Evolutionary conservation across 2,797 vertebrate species (phyloP).

Genomic region (Oreonectes daqikongensis): DNA sequence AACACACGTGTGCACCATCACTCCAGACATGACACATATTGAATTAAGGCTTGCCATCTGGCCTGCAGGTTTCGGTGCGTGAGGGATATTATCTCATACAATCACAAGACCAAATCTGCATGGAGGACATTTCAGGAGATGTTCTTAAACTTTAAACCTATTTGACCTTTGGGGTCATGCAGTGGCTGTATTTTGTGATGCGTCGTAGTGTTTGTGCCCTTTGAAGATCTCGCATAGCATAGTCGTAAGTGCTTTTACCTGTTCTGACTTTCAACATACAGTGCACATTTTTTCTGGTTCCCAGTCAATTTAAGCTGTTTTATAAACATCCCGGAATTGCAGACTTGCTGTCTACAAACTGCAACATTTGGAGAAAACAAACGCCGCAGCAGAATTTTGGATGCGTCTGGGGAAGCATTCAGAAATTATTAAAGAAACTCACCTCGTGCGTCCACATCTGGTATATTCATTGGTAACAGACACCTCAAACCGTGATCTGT

Average conservation of each 20-base stretch:
- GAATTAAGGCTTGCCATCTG: conserved; percentile 69
- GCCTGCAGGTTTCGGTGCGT: conserved; percentile 43
- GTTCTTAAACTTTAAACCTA: neutral
- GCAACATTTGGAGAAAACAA: conserved; percentile 19
- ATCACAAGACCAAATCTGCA: conserved; percentile 10
- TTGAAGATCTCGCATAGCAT: conserved; percentile 23
- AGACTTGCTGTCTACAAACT: conserved; percentile 27
- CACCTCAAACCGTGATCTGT: conserved; percentile 62
- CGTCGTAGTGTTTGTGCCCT: neutral
- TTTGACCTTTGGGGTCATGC: conserved; percentile 3
- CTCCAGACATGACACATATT: conserved; percentile 66
- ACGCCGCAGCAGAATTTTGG: neutral
- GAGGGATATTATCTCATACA: conserved; percentile 28
- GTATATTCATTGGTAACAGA: conserved; percentile 62
- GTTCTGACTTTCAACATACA: conserved; percentile 32
- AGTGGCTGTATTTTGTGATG: conserved; percentile 10
- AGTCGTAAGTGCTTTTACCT: conserved; percentile 23
- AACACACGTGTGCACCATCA: conserved; percentile 65
- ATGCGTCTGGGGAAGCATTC: conserved; percentile 71
- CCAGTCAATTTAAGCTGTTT: conserved; percentile 32
- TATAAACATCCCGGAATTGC: conserved; percentile 18
- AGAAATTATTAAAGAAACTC: conserved; percentile 74
- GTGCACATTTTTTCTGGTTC: conserved; percentile 19
- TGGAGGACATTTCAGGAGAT: neutral
- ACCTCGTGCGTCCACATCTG: conserved; percentile 51